These are phyloP conservation scores for Leptestheria dahalacensis DNA, from an alignment of 1,140 invertebrate genomes.

Conservation along the genomic window DNA sequence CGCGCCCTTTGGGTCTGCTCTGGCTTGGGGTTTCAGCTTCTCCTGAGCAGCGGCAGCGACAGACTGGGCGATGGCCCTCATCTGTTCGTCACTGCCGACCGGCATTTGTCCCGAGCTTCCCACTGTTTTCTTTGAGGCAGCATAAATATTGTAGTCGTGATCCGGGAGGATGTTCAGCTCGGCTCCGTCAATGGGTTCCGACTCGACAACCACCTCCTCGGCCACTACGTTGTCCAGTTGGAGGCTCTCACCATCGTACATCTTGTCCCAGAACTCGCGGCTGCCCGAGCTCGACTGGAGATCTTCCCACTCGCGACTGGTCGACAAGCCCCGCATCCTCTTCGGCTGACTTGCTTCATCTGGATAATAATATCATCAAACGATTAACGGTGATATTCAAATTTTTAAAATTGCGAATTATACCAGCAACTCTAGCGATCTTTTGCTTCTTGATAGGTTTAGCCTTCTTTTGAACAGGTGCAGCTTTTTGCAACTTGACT, in stretches of 20 bases:
- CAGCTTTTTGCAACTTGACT: not conserved
- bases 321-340: not conserved
- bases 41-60: conserved; percentile 9
- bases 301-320: not conserved
- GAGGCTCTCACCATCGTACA: not conserved
- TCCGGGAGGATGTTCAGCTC: conserved; percentile 2
- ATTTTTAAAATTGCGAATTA: too few relatives aligned
- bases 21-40: not conserved
- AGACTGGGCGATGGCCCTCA: conserved; percentile 3
- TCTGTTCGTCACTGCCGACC: not conserved
- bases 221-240: not conserved
- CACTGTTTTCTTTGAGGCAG: not conserved
- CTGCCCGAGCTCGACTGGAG: not conserved
- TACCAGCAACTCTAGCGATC: not conserved
- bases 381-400: too few relatives aligned
- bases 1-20: not conserved
- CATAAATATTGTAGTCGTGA: conserved; percentile 9
- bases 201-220: conserved; percentile 7
- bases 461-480: not conserved
- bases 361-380: too few relatives aligned
- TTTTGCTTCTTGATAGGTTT: not conserved
- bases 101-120: not conserved
- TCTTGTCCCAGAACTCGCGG: not conserved
- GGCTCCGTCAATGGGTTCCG: not conserved
- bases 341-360: not conserved